These are phyloP conservation scores for Catocala sponsa DNA, from an alignment of 2,888 invertebrate species.

Conservation along the genomic window DNA sequence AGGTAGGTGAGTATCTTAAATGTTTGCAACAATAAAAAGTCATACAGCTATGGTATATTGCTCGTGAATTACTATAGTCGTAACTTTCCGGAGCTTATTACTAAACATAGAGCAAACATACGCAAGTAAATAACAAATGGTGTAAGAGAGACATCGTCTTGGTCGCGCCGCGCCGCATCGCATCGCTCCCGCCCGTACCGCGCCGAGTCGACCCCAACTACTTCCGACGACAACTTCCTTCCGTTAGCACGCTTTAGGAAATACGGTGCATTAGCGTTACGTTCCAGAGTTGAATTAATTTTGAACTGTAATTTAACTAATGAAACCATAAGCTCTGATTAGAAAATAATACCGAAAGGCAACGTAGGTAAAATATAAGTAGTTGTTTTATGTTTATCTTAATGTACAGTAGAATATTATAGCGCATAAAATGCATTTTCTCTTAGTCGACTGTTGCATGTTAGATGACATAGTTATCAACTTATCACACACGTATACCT, in stretches of 20 bases:
- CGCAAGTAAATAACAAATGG: constrained; percentile 57
- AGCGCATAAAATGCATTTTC: no score
- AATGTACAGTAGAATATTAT: no score
- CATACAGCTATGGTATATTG: constrained; percentile 1
- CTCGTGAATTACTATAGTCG: constrained; percentile 3
- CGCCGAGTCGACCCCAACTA: constrained; percentile 63
- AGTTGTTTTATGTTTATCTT: no score
- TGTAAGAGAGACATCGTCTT: constrained; percentile 59
- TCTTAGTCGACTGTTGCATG: no score
- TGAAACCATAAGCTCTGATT: constrained; percentile 1
- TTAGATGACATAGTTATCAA: no score
- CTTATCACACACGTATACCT: no score
- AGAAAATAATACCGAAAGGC: not conserved
- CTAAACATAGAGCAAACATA: constrained; percentile 39
- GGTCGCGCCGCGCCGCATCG: constrained; percentile 31
- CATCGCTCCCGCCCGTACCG: constrained; percentile 10
- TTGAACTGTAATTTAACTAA: constrained; percentile 7
- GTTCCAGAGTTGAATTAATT: constrained; percentile 11
- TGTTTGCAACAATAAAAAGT: constrained; percentile 1
- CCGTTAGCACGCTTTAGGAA: constrained; percentile 45
- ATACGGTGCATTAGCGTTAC: constrained; percentile 44
- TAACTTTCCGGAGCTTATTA: constrained; percentile 34
- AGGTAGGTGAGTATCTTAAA: not conserved
- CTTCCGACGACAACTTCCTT: constrained; percentile 66
- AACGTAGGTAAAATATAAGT: no score